Conservation (phyloP, 2,888 invertebrate species). For the Sarcophaga variegata region DNA sequence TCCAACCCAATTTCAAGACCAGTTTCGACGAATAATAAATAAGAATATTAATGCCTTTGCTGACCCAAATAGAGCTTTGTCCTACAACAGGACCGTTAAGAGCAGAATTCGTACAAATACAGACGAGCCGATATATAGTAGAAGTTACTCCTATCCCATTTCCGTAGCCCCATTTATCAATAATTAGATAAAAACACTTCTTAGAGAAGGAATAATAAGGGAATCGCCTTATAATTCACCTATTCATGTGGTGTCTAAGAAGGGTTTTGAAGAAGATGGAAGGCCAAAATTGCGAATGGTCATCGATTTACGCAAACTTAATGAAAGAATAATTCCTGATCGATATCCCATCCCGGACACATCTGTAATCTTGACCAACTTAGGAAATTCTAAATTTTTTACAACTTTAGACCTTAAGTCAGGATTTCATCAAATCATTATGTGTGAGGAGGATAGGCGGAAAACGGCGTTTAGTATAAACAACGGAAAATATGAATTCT, state of each 20-base stretch:
- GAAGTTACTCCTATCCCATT: constrained; percentile 31
- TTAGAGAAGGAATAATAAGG: constrained; percentile 41
- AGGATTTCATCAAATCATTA: constrained; percentile 43
- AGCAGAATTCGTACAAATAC: constrained; percentile 21
- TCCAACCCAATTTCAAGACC: neutral
- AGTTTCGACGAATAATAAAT: neutral
- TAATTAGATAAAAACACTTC: constrained; percentile 42
- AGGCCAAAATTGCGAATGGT: constrained; percentile 51
- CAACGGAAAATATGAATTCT: no score
- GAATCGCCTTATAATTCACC: neutral
- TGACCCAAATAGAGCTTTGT: constrained; percentile 27
- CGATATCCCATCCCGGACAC: constrained; percentile 37
- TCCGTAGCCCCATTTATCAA: constrained; percentile 31
- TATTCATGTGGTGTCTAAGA: no score
- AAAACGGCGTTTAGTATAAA: neutral
- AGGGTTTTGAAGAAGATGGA: no score
- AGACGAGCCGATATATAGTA: constrained; percentile 28
- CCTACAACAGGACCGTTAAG: constrained; percentile 16
- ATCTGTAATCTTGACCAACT: constrained; percentile 13
- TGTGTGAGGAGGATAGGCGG: constrained; percentile 40
- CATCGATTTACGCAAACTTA: constrained; percentile 45
- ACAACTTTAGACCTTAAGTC: constrained; percentile 51
- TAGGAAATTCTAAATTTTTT: constrained; percentile 36
- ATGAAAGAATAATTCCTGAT: constrained; percentile 30
- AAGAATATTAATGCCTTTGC: constrained; percentile 12